These are phyloP conservation scores for Centroberyx gerrardi DNA, from an alignment of 2,797 vertebrate genomes.

Conservation along the genomic window DNA sequence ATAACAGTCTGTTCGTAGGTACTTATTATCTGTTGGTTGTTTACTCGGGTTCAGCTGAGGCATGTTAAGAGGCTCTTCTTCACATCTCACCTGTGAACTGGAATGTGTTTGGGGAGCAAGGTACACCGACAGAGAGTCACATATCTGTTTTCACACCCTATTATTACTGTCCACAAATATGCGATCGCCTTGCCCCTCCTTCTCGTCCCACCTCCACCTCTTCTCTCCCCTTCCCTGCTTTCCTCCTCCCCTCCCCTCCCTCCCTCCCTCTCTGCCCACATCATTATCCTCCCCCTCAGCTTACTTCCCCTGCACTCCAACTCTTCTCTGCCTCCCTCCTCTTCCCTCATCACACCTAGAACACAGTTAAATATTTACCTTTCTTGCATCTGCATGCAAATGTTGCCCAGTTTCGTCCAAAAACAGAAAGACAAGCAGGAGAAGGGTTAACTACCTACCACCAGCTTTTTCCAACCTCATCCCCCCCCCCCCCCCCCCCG, in stretches of 20 bases:
- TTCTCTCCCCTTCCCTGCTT: neutral
- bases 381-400: conserved; percentile 25
- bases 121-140: conserved; percentile 25
- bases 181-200: conserved; percentile 30
- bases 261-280: neutral
- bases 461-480: conserved; percentile 64
- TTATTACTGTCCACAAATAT: conserved; percentile 46
- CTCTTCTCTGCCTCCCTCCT: neutral
- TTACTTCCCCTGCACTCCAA: neutral
- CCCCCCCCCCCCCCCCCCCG: neutral
- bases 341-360: conserved; percentile 21
- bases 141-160: conserved; percentile 37
- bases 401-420: conserved; percentile 38
- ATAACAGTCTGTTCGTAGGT: neutral
- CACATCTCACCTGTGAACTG: conserved; percentile 7
- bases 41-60: conserved; percentile 23
- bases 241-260: neutral
- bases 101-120: conserved; percentile 23
- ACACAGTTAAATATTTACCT: conserved; percentile 69
- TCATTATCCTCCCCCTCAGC: too few species aligned
- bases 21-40: conserved; percentile 3
- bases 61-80: neutral
- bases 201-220: neutral
- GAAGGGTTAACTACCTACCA: conserved; percentile 57
- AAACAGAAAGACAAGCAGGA: conserved; percentile 79